Evolutionary conservation across 2,797 vertebrate genomes (phyloP), one percentile per base, ranked within the genome.

Genomic region (Syngnathus acus): DNA sequence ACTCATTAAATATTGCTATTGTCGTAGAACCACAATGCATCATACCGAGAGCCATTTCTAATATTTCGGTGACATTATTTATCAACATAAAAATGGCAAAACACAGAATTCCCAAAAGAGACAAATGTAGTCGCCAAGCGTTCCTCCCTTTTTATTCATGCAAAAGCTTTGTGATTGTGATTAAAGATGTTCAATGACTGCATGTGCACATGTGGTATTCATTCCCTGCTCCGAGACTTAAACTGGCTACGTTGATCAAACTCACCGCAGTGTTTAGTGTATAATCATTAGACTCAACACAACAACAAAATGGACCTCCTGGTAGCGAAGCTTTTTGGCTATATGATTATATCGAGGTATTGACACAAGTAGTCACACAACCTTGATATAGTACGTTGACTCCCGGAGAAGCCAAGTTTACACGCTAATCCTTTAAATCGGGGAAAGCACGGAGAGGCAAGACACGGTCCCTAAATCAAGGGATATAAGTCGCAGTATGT

Each of bases 401-500:
- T 62, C 13, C 21, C n/a, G 14, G 42, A 7, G 42, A 45, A 62
- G 60, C 60, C 40, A 45, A 16, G 60, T 43, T 62, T 43, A 62
- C 73, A 68, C 47, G 19, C 71, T 81, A 79, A 84, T 83, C 74
- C 74, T 66, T 45, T 73, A 76, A 85, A 66, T 80, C 78, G 43
- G 68, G 62, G 67, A 74, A 71, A 70, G 81, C 82, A 32, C 26
- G 26, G 69, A 64, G 84, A 76, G 76, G 73, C 72, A 66, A 74
- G 72, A 78, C 21, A 82, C 76, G 64, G 74, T 70, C 74, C 74
- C 74, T 86, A 86, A 85, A 86, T 88, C 86, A 84, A 77, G 65
- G 68, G 75, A 83, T 76, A 72, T 32, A 32, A 32, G 26, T 32
- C 26, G 74, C 75, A 63, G 80, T 78, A 77, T 87, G 85, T 87